A percentile compares a stretch with the other conserved stretches of the same genome.
Evolutionary conservation across 2,888 invertebrate species (phyloP).

Genomic region (Cantharis lateralis): DNA sequence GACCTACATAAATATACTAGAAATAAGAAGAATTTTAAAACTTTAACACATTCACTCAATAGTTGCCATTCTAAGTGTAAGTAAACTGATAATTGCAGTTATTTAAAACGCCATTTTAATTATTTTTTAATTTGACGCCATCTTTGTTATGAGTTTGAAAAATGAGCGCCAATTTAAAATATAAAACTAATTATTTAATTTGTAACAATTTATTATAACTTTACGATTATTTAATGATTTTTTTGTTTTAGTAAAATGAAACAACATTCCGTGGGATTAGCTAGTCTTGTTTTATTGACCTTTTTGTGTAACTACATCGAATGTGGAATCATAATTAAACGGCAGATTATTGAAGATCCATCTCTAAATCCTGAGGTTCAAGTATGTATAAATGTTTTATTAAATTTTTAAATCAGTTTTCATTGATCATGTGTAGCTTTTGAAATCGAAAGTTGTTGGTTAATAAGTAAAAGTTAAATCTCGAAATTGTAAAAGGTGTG

Average conservation of each 20-base stretch:
- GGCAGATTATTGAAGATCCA: slow-evolving; percentile 37
- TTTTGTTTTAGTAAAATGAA: slow-evolving; percentile 49
- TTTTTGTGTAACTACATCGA: slow-evolving; percentile 42
- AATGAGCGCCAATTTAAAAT: background rate
- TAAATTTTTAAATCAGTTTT: background rate
- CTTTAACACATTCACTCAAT: slow-evolving; percentile 55
- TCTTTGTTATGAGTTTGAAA: slow-evolving; percentile 8
- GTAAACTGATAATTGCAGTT: slow-evolving; percentile 20
- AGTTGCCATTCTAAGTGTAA: slow-evolving; percentile 53
- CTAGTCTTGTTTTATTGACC: slow-evolving; percentile 42
- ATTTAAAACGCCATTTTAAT: background rate
- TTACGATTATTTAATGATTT: slow-evolving; percentile 4
- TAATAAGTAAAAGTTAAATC: background rate
- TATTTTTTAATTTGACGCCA: slow-evolving; percentile 7
- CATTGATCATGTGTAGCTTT: background rate
- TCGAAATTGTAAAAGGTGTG: background rate
- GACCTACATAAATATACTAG: slow-evolving; percentile 54
- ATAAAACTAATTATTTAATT: background rate
- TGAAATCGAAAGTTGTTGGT: background rate
- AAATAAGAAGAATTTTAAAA: slow-evolving; percentile 58
- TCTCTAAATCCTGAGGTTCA: slow-evolving; percentile 34
- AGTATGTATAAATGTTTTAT: slow-evolving; percentile 29
- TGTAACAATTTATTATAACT: background rate
- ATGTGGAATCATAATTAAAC: slow-evolving; percentile 46
- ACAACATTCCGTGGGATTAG: slow-evolving; percentile 42